Base-by-base conservation (phyloP, 2,797 vertebrate genomes). In the Coracias cyanogaster region DNA sequence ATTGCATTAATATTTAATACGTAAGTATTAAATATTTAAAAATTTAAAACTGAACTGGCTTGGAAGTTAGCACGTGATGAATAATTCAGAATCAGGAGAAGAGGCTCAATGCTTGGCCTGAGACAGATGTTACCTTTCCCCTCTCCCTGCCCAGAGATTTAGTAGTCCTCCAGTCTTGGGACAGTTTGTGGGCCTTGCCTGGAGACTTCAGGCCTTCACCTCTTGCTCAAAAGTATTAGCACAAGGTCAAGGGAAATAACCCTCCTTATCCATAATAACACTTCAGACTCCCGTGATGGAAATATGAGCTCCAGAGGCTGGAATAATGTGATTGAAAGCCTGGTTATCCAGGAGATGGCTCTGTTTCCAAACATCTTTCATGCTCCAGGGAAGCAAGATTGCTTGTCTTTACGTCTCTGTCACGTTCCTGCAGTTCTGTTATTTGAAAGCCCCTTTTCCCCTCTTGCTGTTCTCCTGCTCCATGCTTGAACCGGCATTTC, bases 11-110 rank as follows among this genome's bases (percentile, higher is more conserved):
- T 98, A 96, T 98, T 98, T 98, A 95, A 98, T 98, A 70, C 20
- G 64, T 92, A 97, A 98, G 98, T 98, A 98, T 98, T 98, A 98
- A 98, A 98, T 98, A 98, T 98, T 98, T 97, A 96, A 98, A 97
- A 97, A 97, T 97, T 96, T 96, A 98, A 98, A 98, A 94, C 97
- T 76, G 96, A 97, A 96, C 95, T 97, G 96, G 94, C 97, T 98
- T 96, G 93, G 86, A 97, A 98, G 96, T 96, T 97, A 96, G 94
- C 83, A 52, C 21, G 57, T 85, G 86, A 66, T 98, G 92, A 98
- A 98, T 98, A 97, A 98, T 98, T 98, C 93, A 98, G 72, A 35
- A 64, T 65, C 21, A 22, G 45, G 80, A 96, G 95, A 95, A 28
- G 6, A 51, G 60, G 48, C 85, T 86, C 9, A 2, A 73, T 5